These are phyloP conservation scores for Augiades crinisus DNA, from an alignment of 2,888 invertebrate species.

Conservation along the genomic window DNA sequence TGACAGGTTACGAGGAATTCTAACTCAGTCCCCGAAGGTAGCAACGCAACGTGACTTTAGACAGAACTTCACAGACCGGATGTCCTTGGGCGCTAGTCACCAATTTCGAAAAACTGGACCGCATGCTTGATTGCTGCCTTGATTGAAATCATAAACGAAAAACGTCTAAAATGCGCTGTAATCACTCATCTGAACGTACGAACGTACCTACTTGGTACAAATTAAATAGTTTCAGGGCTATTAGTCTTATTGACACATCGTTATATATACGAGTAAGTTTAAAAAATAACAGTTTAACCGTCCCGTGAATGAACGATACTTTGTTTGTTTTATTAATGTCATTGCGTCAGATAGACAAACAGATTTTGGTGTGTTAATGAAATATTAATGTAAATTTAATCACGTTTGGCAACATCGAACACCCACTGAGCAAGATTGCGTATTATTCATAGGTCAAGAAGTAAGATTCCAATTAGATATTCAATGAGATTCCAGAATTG, in stretches of 20 bases:
- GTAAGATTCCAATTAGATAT: conserved; percentile 19
- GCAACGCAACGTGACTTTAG: too few relatives aligned
- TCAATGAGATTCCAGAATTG: conserved; percentile 22
- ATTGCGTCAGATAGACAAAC: conserved; percentile 7
- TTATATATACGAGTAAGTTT: background rate
- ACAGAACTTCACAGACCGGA: too few relatives aligned
- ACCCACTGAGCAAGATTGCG: conserved; percentile 20
- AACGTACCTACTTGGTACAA: too few relatives aligned
- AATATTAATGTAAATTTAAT: conserved; percentile 23
- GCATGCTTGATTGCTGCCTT: too few relatives aligned
- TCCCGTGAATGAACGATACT: conserved; percentile 17
- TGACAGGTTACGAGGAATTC: too few relatives aligned
- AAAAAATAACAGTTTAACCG: background rate
- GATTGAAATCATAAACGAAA: too few relatives aligned
- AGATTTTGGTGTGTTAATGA: conserved; percentile 19
- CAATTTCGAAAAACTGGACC: too few relatives aligned
- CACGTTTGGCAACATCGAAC: conserved; percentile 16
- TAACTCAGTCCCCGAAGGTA: too few relatives aligned
- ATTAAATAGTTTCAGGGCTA: too few relatives aligned
- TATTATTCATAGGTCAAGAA: conserved; percentile 17
- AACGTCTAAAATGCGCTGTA: too few relatives aligned
- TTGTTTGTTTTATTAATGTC: conserved; percentile 24
- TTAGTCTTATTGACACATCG: background rate
- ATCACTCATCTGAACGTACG: too few relatives aligned
- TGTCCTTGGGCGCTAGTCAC: too few relatives aligned